Conservation (phyloP, 2,113 vertebrate species). For the Balaeniceps rex region DNA sequence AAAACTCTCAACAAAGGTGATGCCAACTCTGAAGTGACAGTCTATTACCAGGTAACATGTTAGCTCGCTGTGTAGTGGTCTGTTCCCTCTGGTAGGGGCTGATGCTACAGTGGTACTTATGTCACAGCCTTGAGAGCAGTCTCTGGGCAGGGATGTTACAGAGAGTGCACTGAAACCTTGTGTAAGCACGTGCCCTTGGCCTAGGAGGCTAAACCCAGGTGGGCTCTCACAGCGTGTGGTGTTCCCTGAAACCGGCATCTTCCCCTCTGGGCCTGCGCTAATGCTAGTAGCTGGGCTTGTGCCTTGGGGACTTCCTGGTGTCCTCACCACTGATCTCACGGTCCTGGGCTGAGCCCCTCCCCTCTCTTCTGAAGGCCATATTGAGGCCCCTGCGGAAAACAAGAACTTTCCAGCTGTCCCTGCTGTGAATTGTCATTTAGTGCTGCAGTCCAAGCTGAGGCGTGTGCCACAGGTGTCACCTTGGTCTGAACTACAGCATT, state of each 20-base stretch:
- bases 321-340: neutral
- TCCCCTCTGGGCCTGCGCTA: neutral
- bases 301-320: neutral
- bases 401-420: neutral
- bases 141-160: neutral
- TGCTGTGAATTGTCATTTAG: neutral
- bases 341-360: neutral
- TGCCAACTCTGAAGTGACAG: slow-evolving; percentile 93
- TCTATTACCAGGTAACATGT: slow-evolving; percentile 88
- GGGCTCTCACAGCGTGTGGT: accelerated
- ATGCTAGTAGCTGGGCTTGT: neutral
- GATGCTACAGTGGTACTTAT: accelerated
- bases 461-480: neutral
- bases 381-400: neutral
- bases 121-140: neutral
- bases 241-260: neutral
- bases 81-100: neutral
- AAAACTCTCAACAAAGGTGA: slow-evolving; percentile 92
- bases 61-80: neutral
- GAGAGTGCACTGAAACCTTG: neutral
- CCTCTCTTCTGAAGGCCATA: no score
- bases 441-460: neutral
- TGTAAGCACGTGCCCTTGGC: neutral
- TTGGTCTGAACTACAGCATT: neutral
- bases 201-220: neutral